Evolutionary conservation across 2,888 invertebrate genomes (phyloP), one percentile per base, ranked within the genome.

Genomic region (Melikaiella ostensackeni): DNA sequence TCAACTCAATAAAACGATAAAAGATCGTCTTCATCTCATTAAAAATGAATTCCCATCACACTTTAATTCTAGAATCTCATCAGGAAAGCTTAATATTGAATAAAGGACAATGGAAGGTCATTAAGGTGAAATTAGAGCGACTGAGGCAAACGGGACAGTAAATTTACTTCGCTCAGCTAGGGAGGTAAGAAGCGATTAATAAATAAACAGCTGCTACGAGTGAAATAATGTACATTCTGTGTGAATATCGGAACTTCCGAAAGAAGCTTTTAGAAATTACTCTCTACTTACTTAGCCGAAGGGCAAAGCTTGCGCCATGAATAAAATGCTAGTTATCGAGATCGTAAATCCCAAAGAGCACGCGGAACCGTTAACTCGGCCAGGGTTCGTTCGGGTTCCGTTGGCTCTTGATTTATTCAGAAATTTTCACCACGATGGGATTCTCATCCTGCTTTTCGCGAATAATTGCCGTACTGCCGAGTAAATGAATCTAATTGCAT

Each of bases 401-500:
- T 19, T 70, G 70, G 42, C 5, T 70, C 50, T 50, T 70, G 30
- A 70, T 70, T 70, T 50, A 70, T 70, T 46, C 42, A 46, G 6
- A n/a, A 70, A 46, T 57, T 57, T 57, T 57, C 57, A 57, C 57
- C 57, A 21, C 57, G 57, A 57, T 46, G 30, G n/a, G n/a, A 46
- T 46, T 27, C 27, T 9, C 27, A 66, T 19, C 24, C 42, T 46
- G 74, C 73, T 78, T 82, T 82, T 70, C 70, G 79, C 79, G 84
- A 86, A 86, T 84, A 86, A 86, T 85, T 84, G 80, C 80, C 84
- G 75, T 79, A 79, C 83, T 82, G 80, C 82, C 74, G 81, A 85
- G 88, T 89, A 89, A 89, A 89, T 89, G 88, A 89, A 88, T 89
- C 88, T 89, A 89, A 89, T 89, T 89, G 88, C 89, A 89, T 89